Conservation (phyloP, 2,888 invertebrate species). For the Tachystola acroxantha region DNA sequence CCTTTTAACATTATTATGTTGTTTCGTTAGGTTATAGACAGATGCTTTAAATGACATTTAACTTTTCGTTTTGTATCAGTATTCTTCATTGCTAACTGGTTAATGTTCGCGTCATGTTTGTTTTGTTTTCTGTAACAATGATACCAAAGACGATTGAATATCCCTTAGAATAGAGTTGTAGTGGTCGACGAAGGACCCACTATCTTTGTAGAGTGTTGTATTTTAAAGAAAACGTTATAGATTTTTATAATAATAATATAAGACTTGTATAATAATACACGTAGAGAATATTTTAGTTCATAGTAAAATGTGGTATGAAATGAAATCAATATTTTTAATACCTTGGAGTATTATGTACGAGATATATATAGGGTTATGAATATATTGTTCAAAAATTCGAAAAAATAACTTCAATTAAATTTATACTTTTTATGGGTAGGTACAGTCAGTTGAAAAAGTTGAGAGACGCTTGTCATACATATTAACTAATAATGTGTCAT, state of each 20-base stretch:
- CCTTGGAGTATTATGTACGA: constrained; percentile 59
- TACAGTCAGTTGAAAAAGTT: too few relatives aligned
- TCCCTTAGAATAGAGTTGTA: constrained; percentile 59
- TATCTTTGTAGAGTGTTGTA: constrained; percentile 51
- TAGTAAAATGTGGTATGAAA: constrained; percentile 44
- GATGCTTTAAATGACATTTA: constrained; percentile 66
- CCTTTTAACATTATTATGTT: constrained; percentile 52
- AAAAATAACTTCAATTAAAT: too few relatives aligned
- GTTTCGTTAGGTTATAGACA: constrained; percentile 54
- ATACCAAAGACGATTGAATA: constrained; percentile 78
- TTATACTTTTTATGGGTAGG: too few relatives aligned
- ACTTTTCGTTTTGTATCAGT: constrained; percentile 63
- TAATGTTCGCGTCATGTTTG: constrained; percentile 39
- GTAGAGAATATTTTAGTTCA: constrained; percentile 38
- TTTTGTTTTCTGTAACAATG: constrained; percentile 66
- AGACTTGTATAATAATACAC: constrained; percentile 69
- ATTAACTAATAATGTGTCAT: too few relatives aligned
- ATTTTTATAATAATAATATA: constrained; percentile 55
- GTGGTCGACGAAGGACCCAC: constrained; percentile 34
- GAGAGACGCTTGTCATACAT: too few relatives aligned
- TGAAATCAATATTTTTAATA: constrained; percentile 65
- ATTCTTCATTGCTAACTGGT: constrained; percentile 46
- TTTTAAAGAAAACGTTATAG: constrained; percentile 57
- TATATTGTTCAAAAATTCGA: not conserved
- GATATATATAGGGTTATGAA: constrained; percentile 1